Conservation (phyloP, 2,113 vertebrate species). For the Illadopsis cleaveri region DNA sequence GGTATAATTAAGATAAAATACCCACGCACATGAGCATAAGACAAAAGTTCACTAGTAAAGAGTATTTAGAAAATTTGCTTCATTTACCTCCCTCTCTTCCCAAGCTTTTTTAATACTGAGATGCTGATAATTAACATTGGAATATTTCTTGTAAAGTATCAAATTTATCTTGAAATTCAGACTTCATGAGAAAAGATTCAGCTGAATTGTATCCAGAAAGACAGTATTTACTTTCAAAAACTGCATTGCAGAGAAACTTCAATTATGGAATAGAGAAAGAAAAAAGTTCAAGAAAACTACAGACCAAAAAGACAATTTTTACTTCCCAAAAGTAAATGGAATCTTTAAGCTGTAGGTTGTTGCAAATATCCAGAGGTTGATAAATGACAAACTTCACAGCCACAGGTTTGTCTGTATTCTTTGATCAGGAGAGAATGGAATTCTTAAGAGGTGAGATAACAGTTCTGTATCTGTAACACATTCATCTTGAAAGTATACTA, state of each 20-base stretch:
- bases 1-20: not conserved
- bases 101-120: not conserved
- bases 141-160: not conserved
- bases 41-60: not conserved
- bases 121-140: not conserved
- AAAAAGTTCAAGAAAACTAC: not conserved
- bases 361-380: not conserved
- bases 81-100: not conserved
- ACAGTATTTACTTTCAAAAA: not conserved
- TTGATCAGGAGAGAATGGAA: constrained; percentile 33
- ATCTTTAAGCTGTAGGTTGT: not conserved
- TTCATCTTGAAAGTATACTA: not conserved
- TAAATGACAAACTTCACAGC: not conserved
- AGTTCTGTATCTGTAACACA: not conserved
- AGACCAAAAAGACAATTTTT: not conserved
- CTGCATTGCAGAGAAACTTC: not conserved
- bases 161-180: not conserved
- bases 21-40: fast-evolving
- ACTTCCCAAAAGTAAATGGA: not conserved
- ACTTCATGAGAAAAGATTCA: not conserved
- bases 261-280: not conserved
- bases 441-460: constrained; percentile 36
- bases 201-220: not conserved
- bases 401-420: not conserved
- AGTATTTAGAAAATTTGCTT: not conserved